Conservation (phyloP, 2,888 invertebrate genomes). For the Heliothis peltigera region DNA sequence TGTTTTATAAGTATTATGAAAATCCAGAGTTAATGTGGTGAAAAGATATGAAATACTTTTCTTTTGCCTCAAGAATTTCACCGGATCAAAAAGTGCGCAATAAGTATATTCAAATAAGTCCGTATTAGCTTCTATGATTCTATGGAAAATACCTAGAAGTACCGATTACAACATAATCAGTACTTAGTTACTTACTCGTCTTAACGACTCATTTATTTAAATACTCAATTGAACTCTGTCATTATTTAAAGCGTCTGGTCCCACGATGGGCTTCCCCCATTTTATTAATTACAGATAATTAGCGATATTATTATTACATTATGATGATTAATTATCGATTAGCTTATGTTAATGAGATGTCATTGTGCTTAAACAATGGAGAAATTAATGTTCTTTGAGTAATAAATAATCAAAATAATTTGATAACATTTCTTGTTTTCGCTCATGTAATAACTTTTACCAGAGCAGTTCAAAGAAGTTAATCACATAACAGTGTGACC, state of each 20-base stretch:
- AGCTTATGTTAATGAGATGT: background rate
- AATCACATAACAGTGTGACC: conserved; percentile 6
- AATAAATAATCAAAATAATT: no score
- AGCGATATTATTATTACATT: background rate
- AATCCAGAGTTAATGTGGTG: no score
- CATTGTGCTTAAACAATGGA: background rate
- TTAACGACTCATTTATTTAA: conserved; percentile 11
- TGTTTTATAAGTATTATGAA: no score
- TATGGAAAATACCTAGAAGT: background rate
- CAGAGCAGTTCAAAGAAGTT: background rate
- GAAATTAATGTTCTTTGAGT: background rate
- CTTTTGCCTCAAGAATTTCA: no score
- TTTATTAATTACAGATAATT: background rate
- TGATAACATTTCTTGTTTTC: no score
- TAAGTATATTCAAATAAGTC: background rate
- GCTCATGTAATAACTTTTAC: no score
- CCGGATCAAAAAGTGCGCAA: background rate
- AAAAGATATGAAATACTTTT: no score
- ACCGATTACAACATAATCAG: background rate
- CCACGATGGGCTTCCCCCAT: background rate
- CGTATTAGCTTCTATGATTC: background rate
- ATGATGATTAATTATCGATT: background rate
- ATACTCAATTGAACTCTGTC: conserved; percentile 6
- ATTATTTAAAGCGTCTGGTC: conserved; percentile 2
- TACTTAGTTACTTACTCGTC: conserved; percentile 3